Evolutionary conservation across 2,888 invertebrate genomes (phyloP), one percentile per base, ranked within the genome.

Genomic region (Rhagonycha fulva): DNA sequence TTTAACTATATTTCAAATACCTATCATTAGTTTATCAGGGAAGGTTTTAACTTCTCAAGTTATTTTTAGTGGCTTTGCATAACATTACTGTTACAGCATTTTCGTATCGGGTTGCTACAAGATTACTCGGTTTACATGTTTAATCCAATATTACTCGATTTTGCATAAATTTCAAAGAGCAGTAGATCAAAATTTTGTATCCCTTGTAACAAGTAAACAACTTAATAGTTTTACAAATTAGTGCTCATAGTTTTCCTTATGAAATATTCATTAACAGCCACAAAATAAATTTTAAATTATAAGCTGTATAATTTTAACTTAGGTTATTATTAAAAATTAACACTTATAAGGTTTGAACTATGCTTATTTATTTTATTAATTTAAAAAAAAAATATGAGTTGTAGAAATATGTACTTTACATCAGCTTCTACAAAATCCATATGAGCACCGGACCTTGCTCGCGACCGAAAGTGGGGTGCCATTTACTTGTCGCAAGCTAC

Each of bases 81-180:
- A 72, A 66, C 47, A 60, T 71, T 72, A 67, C 47, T 60, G 67
- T 67, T 26, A 66, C 60, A 67, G 67, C 66, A 60, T 19, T 30
- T 71, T 14, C 66, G 72, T 67, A 72, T 72, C 67, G 71, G 19
- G 28, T 63, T 62, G 32, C 11, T 47, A 19, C 14, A 12, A 60
- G 67, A 72, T 72, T 72, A 72, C 66, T 14, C 67, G 67, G 72
- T 24, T 72, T 72, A 72, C 72, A 72, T 67, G 66, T 60, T 67
- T 72, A 72, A 72, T 72, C 72, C 72, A 66, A 72, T 72, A 66
- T 72, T 72, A 72, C 66, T 67, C 24, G 72, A 72, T 71, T 71
- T 47, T 72, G 72, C 72, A 72, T 72, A 72, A 72, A 72, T 72
- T 72, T 72, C 72, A 26, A 72, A 72, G 66, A 67, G 66, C 72